Percentiles rank a stretch among this genome's conserved stretches.
These are phyloP conservation scores for Ploceus nigricollis DNA, from an alignment of 2,113 vertebrate genomes.

Conservation along the genomic window DNA sequence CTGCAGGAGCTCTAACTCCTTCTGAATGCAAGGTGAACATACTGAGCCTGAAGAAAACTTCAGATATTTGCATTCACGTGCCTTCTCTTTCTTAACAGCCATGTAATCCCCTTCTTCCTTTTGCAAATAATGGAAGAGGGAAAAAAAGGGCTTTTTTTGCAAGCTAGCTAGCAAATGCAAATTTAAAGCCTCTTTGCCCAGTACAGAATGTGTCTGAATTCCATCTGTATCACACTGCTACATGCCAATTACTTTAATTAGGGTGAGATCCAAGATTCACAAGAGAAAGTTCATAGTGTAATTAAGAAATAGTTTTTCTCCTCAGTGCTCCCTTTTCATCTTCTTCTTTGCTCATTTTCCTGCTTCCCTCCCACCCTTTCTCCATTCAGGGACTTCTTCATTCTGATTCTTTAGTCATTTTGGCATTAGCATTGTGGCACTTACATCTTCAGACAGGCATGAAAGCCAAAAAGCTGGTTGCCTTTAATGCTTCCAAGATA, in stretches of 20 bases:
- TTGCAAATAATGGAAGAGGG: neutral
- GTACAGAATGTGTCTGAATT: neutral
- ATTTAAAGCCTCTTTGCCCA: constrained; percentile 8
- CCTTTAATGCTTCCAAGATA: constrained; percentile 24
- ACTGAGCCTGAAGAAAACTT: neutral
- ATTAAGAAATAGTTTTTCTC: constrained; percentile 54
- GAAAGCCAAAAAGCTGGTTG: constrained; percentile 21
- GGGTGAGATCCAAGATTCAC: constrained; percentile 20
- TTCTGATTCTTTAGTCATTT: constrained; percentile 23
- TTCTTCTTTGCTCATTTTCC: constrained; percentile 42
- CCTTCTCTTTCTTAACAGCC: neutral
- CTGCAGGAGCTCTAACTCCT: neutral
- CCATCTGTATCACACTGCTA: constrained; percentile 1
- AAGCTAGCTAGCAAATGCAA: constrained; percentile 1
- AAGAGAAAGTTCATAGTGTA: constrained; percentile 19
- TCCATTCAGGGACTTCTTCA: neutral
- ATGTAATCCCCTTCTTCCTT: neutral
- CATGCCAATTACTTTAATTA: constrained; percentile 55
- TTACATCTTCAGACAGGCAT: constrained; percentile 7
- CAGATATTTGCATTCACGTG: neutral
- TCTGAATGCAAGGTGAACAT: neutral
- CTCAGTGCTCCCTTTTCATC: constrained; percentile 19
- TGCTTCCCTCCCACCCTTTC: neutral
- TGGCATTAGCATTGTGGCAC: neutral
- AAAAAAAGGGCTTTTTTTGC: neutral